Conservation (phyloP, 1,140 invertebrate genomes). For the Rhizoglyphus robini region DNA sequence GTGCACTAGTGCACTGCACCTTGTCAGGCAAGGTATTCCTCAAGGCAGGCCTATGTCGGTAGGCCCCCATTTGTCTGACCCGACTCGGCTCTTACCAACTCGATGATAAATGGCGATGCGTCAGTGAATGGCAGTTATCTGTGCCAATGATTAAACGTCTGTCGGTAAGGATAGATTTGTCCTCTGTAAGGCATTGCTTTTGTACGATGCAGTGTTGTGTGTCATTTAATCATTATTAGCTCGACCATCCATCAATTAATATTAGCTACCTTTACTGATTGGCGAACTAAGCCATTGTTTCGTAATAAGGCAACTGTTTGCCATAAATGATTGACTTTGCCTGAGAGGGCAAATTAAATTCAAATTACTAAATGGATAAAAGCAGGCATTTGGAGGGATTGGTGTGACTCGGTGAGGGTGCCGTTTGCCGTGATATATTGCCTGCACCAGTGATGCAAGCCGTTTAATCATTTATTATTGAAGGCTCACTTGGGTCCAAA, state of each 20-base stretch:
- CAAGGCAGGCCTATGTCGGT: too few species aligned
- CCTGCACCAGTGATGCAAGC: not conserved
- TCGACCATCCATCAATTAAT: not conserved
- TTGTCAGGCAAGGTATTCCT: too few species aligned
- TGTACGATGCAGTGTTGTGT: not conserved
- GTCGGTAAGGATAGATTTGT: not conserved
- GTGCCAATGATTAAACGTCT: conserved; percentile 3
- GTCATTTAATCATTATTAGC: conserved; percentile 11
- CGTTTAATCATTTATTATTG: conserved; percentile 7
- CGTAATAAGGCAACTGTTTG: not conserved
- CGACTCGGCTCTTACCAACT: too few species aligned
- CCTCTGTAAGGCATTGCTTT: not conserved
- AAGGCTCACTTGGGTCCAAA: not conserved
- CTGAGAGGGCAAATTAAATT: conserved; percentile 13
- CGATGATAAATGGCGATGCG: conserved; percentile 13
- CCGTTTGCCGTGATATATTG: not conserved
- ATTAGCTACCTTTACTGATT: not conserved
- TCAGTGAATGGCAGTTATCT: not conserved
- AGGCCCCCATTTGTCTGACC: too few species aligned
- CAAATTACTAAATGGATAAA: conserved; percentile 9
- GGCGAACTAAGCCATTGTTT: not conserved
- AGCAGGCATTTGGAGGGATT: not conserved
- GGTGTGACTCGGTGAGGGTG: not conserved
- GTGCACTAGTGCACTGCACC: too few species aligned
- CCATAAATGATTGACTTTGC: conserved; percentile 1